Evolutionary conservation across 2,888 invertebrate species (phyloP).

Genomic region (Gari tellinella): DNA sequence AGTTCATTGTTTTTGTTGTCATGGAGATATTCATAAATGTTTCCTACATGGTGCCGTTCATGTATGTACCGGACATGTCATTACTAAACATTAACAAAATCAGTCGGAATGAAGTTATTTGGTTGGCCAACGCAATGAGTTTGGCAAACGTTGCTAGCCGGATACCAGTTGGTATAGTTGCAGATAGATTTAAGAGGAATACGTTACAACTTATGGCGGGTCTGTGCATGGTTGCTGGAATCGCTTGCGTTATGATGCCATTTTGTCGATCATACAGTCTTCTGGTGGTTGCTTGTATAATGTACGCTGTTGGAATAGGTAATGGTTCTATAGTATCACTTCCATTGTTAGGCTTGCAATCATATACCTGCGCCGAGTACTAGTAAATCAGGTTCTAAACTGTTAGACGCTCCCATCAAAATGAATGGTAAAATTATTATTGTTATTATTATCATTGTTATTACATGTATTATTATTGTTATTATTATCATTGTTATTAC

Average conservation of each 20-base stretch:
- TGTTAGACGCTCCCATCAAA: too few relatives aligned
- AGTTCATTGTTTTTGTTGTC: conserved; percentile 92
- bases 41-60: conserved; percentile 95
- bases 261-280: conserved; percentile 21
- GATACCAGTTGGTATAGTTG: conserved; percentile 86
- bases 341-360: too few relatives aligned
- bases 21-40: conserved; percentile 97
- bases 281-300: conserved; percentile 21
- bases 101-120: conserved; percentile 83
- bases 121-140: conserved; percentile 94
- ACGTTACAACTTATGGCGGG: conserved; percentile 12
- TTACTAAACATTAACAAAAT: conserved; percentile 6
- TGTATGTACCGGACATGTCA: conserved; percentile 91
- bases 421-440: too few relatives aligned
- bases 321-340: neutral
- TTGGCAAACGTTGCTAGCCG: conserved; percentile 96
- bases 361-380: too few relatives aligned
- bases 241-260: conserved; percentile 22
- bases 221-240: conserved; percentile 16
- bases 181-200: conserved; percentile 89
- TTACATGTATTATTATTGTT: too few relatives aligned
- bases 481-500: too few relatives aligned
- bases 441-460: too few relatives aligned
- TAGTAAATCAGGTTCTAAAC: too few relatives aligned
- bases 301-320: conserved; percentile 27